Evolutionary conservation across 2,113 vertebrate species (phyloP), one percentile per base, ranked within the genome.

Genomic region (Boulengerochromis microlepis): DNA sequence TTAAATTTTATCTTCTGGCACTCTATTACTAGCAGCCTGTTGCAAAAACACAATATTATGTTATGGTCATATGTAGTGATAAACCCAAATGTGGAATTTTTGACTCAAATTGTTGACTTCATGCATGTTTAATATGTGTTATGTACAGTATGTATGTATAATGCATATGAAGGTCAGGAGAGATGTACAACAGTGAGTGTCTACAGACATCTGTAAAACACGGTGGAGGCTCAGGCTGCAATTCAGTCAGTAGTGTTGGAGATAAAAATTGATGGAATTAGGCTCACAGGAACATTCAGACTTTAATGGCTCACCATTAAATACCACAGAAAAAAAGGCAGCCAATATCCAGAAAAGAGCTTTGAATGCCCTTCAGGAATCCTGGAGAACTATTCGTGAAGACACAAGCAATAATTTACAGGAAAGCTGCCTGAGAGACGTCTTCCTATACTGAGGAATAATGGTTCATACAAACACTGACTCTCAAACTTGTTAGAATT

Each of bases 251-350:
- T 45, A 24, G 66, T 74, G 66, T 45, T 74, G 66, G 38, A 24
- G 38, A 45, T 45, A 42, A 74, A 40, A 45, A 74, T 45, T 42
- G 66, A 74, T 26, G 38, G 38, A 74, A 74, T 74, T 74, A 74
- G n/a, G 61, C 18, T 66, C 31, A 38, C 6, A 2, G 61, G 29
- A 45, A 45, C 5, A 26, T 24, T 26, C n/a, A 26, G 66, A 45
- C 22, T 24, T 71, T 45, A 24, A 45, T 24, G 57, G 2, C 57
- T 42, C 66, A 0, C 66, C n/a, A 45, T 45, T 24, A 24, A 24
- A 26, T 26, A 45, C n/a, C 66, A 71, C 12, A 24, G 8, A 74
- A 45, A 42, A 40, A 74, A 45, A 74, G 22, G 38, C 38, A 45
- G 38, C 8, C 22, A 74, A 18, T 42, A 45, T 74, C 4, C 66